Base-by-base conservation (phyloP, 2,797 vertebrate genomes). In the Monodelphis domestica region DNA sequence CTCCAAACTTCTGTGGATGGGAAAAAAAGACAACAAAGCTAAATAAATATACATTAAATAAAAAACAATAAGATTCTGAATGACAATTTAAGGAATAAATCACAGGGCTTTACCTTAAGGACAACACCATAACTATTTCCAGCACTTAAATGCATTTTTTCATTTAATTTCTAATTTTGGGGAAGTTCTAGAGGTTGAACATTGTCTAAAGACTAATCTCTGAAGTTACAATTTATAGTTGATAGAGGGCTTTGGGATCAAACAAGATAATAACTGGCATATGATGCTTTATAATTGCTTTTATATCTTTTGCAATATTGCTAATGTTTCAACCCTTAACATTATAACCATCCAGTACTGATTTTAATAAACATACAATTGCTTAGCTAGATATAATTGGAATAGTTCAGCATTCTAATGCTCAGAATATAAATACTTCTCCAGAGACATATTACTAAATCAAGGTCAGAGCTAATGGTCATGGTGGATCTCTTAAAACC, bases 371-470 rank as follows among this genome's bases (percentile, higher is more conserved):
- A 0, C 92, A 96, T 90, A 84, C 52, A 87, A 1, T 92, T 29
- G 63, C 0, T 54, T 5, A 10, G 56, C 29, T 38, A 94, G 90
- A 94, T 38, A 63, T 29, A 94, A 63, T 90, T 95, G 2, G 70
- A 96, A 52, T 93, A 95, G 92, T 97, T 95, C 94, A 94, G 96
- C 51, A 96, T 93, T 97, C 95, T 94, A 97, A 97, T 29, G 91
- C 70, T 78, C 5, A 88, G 0, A 0, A 52, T 92, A 55, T 29
- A 93, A 90, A 96, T 97, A 57, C 24, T 63, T 92, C 54, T 93
- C 90, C 45, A 54, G 88, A 51, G 28, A 59, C 52, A 54, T 11
- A 93, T 56, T 30, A 54, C 2, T 21, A 87, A 89, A 56, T 45
- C 88, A 95, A 96, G 91, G 84, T 96, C 91, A 94, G 88, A 51